Percentiles rank a stretch among this genome's conserved stretches.
phyloP scores from a whole-genome alignment of 2,888 invertebrate species.

The Mesodorylaimus sp. region DNA sequence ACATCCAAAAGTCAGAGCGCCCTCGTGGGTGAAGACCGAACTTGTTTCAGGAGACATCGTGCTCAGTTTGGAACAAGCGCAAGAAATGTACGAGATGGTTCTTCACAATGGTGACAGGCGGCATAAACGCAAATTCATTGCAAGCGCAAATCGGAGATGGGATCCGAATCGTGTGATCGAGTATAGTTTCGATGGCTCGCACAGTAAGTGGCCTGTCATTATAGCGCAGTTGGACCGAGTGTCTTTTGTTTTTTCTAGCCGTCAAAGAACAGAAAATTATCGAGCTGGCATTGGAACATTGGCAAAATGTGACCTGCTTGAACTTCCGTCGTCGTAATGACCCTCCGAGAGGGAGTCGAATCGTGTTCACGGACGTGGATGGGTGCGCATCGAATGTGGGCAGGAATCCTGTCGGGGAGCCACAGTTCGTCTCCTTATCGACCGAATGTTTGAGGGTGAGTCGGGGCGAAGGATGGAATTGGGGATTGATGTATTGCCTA shows the following conservation, averaged over 20 bases:
- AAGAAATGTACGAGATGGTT: constrained; percentile 18
- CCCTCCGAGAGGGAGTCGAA: constrained; percentile 23
- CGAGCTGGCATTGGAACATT: constrained; percentile 28
- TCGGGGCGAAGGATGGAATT: too few species aligned
- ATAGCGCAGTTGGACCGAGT: too few species aligned
- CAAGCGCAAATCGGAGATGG: constrained; percentile 25
- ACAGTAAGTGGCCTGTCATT: constrained; percentile 19
- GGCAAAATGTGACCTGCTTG: constrained; percentile 30
- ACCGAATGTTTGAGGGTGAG: constrained; percentile 28
- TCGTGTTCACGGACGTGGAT: constrained; percentile 30
- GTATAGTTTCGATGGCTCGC: constrained; percentile 28
- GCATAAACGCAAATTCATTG: constrained; percentile 24
- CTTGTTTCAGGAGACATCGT: constrained; percentile 28
- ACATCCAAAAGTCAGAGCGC: too few species aligned
- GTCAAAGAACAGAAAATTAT: constrained; percentile 25
- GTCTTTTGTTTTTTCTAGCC: too few species aligned
- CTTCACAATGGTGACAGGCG: constrained; percentile 12
- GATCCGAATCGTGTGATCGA: constrained; percentile 22
- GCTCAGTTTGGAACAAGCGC: constrained; percentile 24
- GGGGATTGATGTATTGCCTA: not conserved
- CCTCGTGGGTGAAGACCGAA: too few species aligned
- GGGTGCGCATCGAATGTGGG: constrained; percentile 21
- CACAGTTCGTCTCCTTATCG: constrained; percentile 29
- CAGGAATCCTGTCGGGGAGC: constrained; percentile 27
- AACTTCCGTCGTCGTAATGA: constrained; percentile 22